These are phyloP conservation scores for Trissoscelio sp. DNA, from an alignment of 2,888 invertebrate species.

Conservation along the genomic window DNA sequence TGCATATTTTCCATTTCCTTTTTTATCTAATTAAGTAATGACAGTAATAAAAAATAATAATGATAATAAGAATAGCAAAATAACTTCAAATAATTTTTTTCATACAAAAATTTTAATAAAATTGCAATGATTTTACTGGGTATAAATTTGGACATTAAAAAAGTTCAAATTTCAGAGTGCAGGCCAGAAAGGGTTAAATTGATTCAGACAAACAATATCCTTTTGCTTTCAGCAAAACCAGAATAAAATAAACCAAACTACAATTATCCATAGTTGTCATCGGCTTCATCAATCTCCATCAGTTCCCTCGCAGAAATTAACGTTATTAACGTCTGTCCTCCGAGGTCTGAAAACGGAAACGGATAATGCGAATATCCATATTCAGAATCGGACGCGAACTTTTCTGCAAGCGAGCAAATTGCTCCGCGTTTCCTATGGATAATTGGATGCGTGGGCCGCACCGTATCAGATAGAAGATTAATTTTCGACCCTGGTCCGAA, in stretches of 20 bases:
- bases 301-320: background rate
- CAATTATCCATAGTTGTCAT: constrained; percentile 29
- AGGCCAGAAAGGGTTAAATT: too few relatives aligned
- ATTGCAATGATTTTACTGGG: too few relatives aligned
- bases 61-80: too few relatives aligned
- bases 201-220: too few relatives aligned
- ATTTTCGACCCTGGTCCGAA: constrained; percentile 72
- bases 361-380: constrained; percentile 62
- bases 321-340: constrained; percentile 39
- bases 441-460: constrained; percentile 73
- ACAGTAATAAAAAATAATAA: too few relatives aligned
- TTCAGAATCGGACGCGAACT: constrained; percentile 56
- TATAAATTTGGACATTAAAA: background rate
- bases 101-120: too few relatives aligned
- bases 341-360: constrained; percentile 48
- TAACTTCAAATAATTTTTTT: too few relatives aligned
- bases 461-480: constrained; percentile 71
- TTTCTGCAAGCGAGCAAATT: constrained; percentile 71
- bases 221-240: too few relatives aligned
- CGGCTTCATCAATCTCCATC: constrained; percentile 48
- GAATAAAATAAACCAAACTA: background rate
- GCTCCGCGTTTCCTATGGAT: constrained; percentile 70
- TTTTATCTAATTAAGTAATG: too few relatives aligned
- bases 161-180: too few relatives aligned
- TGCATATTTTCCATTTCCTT: too few relatives aligned